These are phyloP conservation scores for Mohoua ochrocephala DNA, from an alignment of 2,113 vertebrate species.

Conservation along the genomic window DNA sequence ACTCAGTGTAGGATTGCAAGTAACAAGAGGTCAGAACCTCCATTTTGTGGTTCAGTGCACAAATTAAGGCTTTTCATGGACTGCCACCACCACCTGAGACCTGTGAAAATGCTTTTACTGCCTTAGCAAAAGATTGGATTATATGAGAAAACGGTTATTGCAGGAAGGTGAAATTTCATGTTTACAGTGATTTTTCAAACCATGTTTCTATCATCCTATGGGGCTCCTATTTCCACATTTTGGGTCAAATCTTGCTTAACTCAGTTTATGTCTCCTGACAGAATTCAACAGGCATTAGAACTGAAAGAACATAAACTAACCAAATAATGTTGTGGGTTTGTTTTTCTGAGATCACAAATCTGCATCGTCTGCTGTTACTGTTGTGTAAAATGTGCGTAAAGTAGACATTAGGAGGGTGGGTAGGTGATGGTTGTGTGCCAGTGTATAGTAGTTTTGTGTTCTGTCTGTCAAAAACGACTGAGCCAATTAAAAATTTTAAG, in stretches of 20 bases:
- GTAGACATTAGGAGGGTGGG: background rate
- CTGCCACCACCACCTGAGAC: background rate
- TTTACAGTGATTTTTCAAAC: slow-evolving; percentile 9
- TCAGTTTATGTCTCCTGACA: background rate
- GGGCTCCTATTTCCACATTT: background rate
- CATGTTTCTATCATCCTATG: background rate
- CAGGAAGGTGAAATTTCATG: background rate
- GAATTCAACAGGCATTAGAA: background rate
- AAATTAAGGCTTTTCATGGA: slow-evolving; percentile 45
- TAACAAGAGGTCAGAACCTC: slow-evolving; percentile 37
- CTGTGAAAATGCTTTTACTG: slow-evolving; percentile 5
- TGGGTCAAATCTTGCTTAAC: background rate
- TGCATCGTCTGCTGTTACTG: background rate
- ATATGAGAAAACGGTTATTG: background rate
- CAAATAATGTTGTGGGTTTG: background rate
- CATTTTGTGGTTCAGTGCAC: slow-evolving; percentile 49
- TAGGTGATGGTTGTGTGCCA: background rate
- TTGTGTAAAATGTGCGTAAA: background rate
- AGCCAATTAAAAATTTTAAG: too few relatives aligned
- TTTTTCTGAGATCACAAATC: background rate
- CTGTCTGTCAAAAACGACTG: too few relatives aligned
- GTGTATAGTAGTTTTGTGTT: rapidly evolving
- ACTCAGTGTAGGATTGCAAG: background rate
- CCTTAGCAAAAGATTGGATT: background rate
- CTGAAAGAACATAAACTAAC: background rate